These are phyloP conservation scores for Ahaetulla prasina DNA, from an alignment of 2,113 vertebrate genomes.

Conservation along the genomic window DNA sequence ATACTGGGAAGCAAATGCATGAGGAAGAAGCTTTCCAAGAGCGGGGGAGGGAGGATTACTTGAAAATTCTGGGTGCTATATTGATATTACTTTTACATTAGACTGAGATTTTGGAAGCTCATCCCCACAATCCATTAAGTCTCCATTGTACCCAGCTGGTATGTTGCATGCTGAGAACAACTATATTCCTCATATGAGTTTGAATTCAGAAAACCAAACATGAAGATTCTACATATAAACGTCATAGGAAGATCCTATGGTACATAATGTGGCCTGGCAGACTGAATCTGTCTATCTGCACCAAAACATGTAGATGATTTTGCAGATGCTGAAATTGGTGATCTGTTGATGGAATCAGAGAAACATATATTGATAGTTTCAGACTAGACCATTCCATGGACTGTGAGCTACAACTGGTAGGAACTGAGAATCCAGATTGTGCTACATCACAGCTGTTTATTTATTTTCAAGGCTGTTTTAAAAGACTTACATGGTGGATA, in stretches of 20 bases:
- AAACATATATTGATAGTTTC: not conserved
- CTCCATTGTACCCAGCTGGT: not conserved
- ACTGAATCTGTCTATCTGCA: not conserved
- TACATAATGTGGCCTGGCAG: not conserved
- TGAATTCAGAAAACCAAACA: not conserved
- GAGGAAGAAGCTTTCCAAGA: not conserved
- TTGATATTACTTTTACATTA: not conserved
- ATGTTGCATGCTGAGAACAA: not conserved
- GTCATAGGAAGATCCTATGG: not conserved
- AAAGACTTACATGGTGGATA: not conserved
- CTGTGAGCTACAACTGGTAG: not conserved
- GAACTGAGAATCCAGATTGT: not conserved
- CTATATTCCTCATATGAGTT: not conserved
- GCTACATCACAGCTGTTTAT: not conserved
- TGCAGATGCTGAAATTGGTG: not conserved
- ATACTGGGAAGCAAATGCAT: not conserved
- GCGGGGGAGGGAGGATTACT: accelerated
- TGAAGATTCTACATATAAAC: not conserved
- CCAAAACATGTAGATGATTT: not conserved
- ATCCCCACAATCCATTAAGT: not conserved
- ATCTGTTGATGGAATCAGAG: not conserved
- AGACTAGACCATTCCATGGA: not conserved
- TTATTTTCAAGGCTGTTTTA: not conserved
- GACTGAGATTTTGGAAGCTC: not conserved
- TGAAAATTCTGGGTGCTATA: not conserved